Evolutionary conservation across 2,797 vertebrate genomes (phyloP).

Genomic region (Etheostoma nigrum): DNA sequence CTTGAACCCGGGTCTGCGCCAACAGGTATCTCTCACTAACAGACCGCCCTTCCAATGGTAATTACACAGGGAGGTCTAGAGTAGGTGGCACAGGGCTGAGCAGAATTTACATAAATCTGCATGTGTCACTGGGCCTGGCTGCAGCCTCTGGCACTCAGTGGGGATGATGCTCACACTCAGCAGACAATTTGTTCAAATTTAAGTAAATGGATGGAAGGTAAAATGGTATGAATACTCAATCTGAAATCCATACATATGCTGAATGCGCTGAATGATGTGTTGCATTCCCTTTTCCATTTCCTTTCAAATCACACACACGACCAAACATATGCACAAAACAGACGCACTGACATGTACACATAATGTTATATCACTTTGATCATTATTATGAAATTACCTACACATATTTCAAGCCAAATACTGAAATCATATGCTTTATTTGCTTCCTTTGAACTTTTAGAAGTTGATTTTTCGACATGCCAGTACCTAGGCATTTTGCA

Average conservation of each 20-base stretch:
- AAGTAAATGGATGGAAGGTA: slow-evolving; percentile 40
- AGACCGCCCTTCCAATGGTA: slow-evolving; percentile 73
- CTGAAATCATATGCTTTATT: slow-evolving; percentile 5
- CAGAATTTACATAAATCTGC: slow-evolving; percentile 84
- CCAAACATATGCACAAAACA: not conserved
- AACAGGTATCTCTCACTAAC: slow-evolving; percentile 73
- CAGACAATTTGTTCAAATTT: slow-evolving; percentile 61
- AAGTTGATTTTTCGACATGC: not conserved
- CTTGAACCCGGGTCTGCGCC: slow-evolving; percentile 72
- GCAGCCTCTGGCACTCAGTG: slow-evolving; percentile 71
- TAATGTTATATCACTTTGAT: not conserved
- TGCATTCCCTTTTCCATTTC: not conserved
- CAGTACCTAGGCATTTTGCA: slow-evolving; percentile 3
- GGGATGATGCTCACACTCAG: slow-evolving; percentile 59
- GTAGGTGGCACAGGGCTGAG: slow-evolving; percentile 70
- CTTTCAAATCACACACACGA: slow-evolving; percentile 20
- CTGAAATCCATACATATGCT: slow-evolving; percentile 17
- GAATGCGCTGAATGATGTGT: slow-evolving; percentile 23
- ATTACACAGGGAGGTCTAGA: slow-evolving; percentile 78
- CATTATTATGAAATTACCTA: not conserved
- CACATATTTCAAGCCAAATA: not conserved
- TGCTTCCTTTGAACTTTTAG: slow-evolving; percentile 8
- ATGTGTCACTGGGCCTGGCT: slow-evolving; percentile 77
- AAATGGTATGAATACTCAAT: slow-evolving; percentile 8
- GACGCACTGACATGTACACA: not conserved